Conservation (phyloP, 2,113 vertebrate species). For the Salminus brasiliensis region DNA sequence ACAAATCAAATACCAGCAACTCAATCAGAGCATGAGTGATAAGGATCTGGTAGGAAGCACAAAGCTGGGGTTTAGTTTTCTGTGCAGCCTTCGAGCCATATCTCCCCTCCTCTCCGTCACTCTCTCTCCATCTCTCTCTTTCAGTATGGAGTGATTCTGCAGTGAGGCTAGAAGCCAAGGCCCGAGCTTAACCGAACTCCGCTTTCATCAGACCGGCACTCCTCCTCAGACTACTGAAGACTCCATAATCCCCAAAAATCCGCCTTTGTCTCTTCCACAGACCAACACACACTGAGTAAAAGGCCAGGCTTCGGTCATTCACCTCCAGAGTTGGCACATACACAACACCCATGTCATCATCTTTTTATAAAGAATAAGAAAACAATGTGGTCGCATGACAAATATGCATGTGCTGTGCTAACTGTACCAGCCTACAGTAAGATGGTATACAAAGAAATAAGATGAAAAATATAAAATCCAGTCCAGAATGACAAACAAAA, state of each 20-base stretch:
- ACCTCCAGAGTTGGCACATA: background rate
- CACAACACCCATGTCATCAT: too few species aligned
- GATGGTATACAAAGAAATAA: too few species aligned
- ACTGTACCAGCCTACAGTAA: too few species aligned
- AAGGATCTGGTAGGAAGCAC: background rate
- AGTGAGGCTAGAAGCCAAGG: slow-evolving; percentile 4
- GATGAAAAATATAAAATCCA: too few species aligned
- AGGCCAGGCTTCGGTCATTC: background rate
- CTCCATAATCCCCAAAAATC: background rate
- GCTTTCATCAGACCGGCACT: background rate
- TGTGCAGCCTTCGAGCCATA: background rate
- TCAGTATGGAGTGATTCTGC: background rate
- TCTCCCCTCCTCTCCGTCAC: background rate
- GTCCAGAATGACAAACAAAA: too few species aligned
- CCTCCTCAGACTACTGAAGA: background rate
- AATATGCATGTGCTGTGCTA: too few species aligned
- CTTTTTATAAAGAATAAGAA: too few species aligned
- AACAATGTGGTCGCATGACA: too few species aligned
- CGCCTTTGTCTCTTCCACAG: background rate
- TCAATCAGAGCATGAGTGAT: slow-evolving; percentile 15
- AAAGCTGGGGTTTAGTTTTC: background rate
- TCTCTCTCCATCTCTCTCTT: background rate
- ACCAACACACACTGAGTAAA: background rate
- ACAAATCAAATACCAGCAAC: slow-evolving; percentile 26
- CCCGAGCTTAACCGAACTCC: background rate